These are phyloP conservation scores for Danio tinwini DNA, from an alignment of 2,797 vertebrate genomes.

Conservation along the genomic window DNA sequence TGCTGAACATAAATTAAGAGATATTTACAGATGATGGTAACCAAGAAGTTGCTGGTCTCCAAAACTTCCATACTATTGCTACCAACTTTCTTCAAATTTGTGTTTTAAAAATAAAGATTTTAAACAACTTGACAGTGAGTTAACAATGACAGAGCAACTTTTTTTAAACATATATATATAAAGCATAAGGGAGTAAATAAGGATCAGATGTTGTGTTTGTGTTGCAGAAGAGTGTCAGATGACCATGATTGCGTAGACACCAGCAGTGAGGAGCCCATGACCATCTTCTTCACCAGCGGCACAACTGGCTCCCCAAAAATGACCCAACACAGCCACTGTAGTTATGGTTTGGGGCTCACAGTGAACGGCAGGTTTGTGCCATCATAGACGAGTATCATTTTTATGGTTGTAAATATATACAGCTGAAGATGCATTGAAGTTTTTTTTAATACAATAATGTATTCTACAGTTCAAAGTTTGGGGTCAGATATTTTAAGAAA, in stretches of 20 bases:
- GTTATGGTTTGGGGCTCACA: conserved; percentile 78
- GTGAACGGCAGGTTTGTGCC: conserved; percentile 75
- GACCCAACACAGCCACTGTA: conserved; percentile 81
- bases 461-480: not conserved
- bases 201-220: not conserved
- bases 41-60: too few relatives aligned
- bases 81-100: too few relatives aligned
- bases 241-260: conserved; percentile 77
- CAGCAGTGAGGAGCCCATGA: conserved; percentile 77
- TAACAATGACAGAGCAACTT: too few relatives aligned
- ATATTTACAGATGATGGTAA: too few relatives aligned
- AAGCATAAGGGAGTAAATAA: not conserved
- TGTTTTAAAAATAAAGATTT: too few relatives aligned
- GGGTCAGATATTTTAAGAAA: too few relatives aligned
- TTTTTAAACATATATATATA: too few relatives aligned
- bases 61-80: too few relatives aligned
- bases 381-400: too few relatives aligned
- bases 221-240: conserved; percentile 70
- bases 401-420: too few relatives aligned
- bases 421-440: not conserved
- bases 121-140: too few relatives aligned
- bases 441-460: not conserved
- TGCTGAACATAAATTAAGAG: too few relatives aligned
- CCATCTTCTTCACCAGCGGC: conserved; percentile 85
- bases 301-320: conserved; percentile 84